Evolutionary conservation across 2,888 invertebrate species (phyloP), one percentile per base, ranked within the genome.

Genomic region (Heliconius cydno): DNA sequence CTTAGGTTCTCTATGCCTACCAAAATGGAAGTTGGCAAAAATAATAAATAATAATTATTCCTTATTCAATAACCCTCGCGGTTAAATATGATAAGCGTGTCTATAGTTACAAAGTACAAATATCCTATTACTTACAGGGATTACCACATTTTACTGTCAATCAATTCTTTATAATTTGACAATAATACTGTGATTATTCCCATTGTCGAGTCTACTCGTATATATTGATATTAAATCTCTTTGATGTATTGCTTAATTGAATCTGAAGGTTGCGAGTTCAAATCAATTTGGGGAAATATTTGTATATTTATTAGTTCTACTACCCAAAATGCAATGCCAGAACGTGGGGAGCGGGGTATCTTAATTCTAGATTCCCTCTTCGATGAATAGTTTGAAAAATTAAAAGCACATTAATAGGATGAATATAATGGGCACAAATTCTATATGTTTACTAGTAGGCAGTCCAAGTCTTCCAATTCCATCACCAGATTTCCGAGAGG

Each of bases 11-110:
- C 52, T 22, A 6, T 52, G 19, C 6, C 22, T 52, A 22, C 22
- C 9, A 52, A 52, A 52, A 22, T 19, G 52, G 52, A 52, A 52
- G 22, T 3, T 7, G 19, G 3, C 1, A 52, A 52, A 9, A 22
- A 7, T 52, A 52, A 22, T 52, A 7, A 52, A 52, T 22, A 60
- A 25, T 34, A 5, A 60, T 60, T 60, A 60, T 22, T 74, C n/a
- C 19, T 74, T 63, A 63, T 60, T 60, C 46, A 38, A 66, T 25
- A 52, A 73, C 57, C 72, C 72, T 73, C 57, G 72, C 72, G 72
- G 72, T 73, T 73, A 34, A 57, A 57, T 30, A 57, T n/a, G 72
- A 57, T 57, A 57, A 34, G 57, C 34, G n/a, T 34, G 57, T 52
- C 15, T 41, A n/a, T 7, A 30, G 28, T 73, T 73, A 73, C 72